Conservation (phyloP, 2,113 vertebrate genomes). For the Nyctibius bracteatus region DNA sequence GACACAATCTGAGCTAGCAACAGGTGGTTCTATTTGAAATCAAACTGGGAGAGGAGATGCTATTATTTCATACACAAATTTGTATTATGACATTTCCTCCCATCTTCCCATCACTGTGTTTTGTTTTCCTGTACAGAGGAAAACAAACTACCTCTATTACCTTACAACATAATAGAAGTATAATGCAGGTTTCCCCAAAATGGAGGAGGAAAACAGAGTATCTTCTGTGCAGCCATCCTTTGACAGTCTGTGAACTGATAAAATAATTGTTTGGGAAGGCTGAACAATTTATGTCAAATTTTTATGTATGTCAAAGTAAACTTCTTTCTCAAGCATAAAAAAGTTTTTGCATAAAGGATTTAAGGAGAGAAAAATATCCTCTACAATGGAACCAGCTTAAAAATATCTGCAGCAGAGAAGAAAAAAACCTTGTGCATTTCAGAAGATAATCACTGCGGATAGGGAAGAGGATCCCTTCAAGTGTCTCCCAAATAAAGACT, state of each 20-base stretch:
- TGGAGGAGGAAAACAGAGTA: neutral
- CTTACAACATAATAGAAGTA: neutral
- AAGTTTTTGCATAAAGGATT: neutral
- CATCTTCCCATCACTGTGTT: neutral
- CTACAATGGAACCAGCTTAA: neutral
- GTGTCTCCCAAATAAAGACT: neutral
- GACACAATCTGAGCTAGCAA: neutral
- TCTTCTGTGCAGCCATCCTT: neutral
- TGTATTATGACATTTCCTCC: neutral
- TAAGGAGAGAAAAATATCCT: neutral
- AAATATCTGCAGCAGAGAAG: neutral
- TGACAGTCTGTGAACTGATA: neutral
- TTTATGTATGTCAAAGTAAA: neutral
- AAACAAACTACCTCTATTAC: neutral
- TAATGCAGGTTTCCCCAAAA: neutral
- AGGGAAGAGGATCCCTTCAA: neutral
- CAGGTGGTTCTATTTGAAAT: neutral
- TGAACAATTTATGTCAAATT: too few species aligned
- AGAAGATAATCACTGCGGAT: neutral
- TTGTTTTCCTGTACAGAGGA: neutral
- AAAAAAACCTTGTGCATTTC: neutral
- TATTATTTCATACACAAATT: neutral
- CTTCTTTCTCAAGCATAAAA: neutral
- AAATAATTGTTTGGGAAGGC: neutral
- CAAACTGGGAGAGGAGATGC: neutral